phyloP scores from a whole-genome alignment of 1,140 invertebrate species.

The Saxidomus purpurata region DNA sequence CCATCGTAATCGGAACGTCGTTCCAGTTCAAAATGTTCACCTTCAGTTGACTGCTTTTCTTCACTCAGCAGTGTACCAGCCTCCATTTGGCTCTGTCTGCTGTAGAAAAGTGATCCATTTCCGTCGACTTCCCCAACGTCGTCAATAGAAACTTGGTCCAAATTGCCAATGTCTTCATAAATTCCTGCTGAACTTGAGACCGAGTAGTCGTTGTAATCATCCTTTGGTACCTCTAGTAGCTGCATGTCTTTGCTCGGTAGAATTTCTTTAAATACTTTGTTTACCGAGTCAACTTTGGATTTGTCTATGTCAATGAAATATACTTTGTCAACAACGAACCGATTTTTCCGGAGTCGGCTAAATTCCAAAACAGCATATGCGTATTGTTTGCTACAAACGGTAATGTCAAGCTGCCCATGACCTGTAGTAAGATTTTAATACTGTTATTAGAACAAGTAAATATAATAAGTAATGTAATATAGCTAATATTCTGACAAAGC shows the following conservation, averaged over 20 bases:
- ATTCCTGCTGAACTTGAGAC: not conserved
- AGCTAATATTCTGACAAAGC: too few relatives aligned
- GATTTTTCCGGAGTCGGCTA: not conserved
- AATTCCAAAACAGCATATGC: not conserved
- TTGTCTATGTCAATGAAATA: not conserved
- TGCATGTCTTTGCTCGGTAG: not conserved
- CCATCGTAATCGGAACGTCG: too few relatives aligned
- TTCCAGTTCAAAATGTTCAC: too few relatives aligned
- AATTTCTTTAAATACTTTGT: not conserved
- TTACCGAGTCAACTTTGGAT: not conserved
- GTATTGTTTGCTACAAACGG: not conserved
- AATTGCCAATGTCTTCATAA: not conserved
- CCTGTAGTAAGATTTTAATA: not conserved
- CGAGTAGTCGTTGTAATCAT: not conserved
- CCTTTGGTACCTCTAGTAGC: not conserved
- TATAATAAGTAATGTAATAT: too few relatives aligned
- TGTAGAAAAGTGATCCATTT: not conserved
- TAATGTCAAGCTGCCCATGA: not conserved
- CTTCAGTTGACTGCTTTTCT: too few relatives aligned
- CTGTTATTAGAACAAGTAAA: too few relatives aligned
- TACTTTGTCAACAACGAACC: not conserved
- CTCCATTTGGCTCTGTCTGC: too few relatives aligned
- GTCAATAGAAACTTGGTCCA: not conserved
- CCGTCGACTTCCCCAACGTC: not conserved
- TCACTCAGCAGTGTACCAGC: too few relatives aligned